Evolutionary conservation across 1,140 invertebrate genomes (phyloP), one percentile per base, ranked within the genome.

Genomic region (Coelopa frigida): DNA sequence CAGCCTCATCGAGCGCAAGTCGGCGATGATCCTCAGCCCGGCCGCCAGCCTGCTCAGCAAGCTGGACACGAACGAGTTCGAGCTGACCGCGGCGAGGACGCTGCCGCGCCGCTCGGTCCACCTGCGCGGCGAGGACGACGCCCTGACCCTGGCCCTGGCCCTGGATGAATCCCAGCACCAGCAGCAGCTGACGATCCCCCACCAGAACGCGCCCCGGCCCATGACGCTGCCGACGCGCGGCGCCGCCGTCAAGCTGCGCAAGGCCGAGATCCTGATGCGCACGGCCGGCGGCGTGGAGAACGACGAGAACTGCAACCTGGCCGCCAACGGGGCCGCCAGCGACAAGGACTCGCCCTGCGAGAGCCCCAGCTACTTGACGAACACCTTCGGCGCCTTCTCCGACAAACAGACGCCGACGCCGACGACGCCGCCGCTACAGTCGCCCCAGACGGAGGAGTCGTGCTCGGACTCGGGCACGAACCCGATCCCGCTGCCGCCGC

Each of bases 401-500:
- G 59, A 64, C 50, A 64, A 65, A 47, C 63, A 63, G 10, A 60
- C 63, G 0, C 62, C 63, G 10, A 35, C 32, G 21, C 46, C 2
- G 36, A 18, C 24, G 15, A 15, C 32, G 7, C n/a, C n/a, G n/a
- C n/a, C n/a, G 31, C 10, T 5, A n/a, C 31, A 17, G 17, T 33
- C 31, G 17, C n/a, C n/a, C 2, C 3, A 27, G 20, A 39, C 21
- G 5, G 27, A 18, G 15, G 14, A 15, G 17, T 27, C 18, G 5
- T 5, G n/a, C 18, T 3, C 31, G 3, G 48, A 40, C 14, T 70
- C 73, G 42, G 76, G 78, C 15, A 73, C 76, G 17, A 87, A 87
- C 72, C 80, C 82, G 2, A 79, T 90, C 49, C 89, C 89, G 1
- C 62, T 94, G 49, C 90, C 90, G 1, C 89, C 89, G 0, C 74